Evolutionary conservation across 2,797 vertebrate genomes (phyloP), one percentile per base, ranked within the genome.

Genomic region (Cichlasoma orientale): DNA sequence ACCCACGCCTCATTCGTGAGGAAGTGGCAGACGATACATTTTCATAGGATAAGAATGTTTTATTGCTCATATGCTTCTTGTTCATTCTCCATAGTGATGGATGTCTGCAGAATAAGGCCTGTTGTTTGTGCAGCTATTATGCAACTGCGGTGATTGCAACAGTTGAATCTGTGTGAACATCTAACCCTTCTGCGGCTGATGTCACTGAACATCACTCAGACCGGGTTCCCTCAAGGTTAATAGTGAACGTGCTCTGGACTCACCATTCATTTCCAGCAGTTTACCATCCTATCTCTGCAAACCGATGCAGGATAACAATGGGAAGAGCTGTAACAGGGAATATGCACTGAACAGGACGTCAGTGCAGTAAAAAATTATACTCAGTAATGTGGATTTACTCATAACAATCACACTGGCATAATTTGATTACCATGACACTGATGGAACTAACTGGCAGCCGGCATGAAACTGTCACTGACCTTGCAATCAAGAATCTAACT

Each of bases 301-400:
- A 50, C 41, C 10, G 3, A 68, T 68, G 41, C 44, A 47, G 41
- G 61, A 66, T 66, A 68, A 68, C 61, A 50, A 13, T 50, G 18
- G 41, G 16, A 50, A 29, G 41, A 13, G 41, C 23, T 50, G 41
- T 50, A 68, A 68, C 41, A 50, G 27, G 41, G 61, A 68, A 29
- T 2, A 3, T 29, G 61, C 41, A 66, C 41, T 27, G 9, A 66
- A 47, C 38, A 66, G 41, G 36, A 31, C 7, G 31, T 7, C 90
- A 73, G 68, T 52, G 76, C 0, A 0, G 72, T 25, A 66, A 74
- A 36, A 72, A 84, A 83, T 38, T 8, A 86, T 47, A 66, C 54
- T 68, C 59, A 59, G 61, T 90, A 75, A 88, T 86, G 70, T 69
- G 75, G 85, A 86, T 88, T 89, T 87, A 92, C 81, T 84, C 77